Evolutionary conservation across 2,888 invertebrate genomes (phyloP).

Genomic region (Taenaris catops): DNA sequence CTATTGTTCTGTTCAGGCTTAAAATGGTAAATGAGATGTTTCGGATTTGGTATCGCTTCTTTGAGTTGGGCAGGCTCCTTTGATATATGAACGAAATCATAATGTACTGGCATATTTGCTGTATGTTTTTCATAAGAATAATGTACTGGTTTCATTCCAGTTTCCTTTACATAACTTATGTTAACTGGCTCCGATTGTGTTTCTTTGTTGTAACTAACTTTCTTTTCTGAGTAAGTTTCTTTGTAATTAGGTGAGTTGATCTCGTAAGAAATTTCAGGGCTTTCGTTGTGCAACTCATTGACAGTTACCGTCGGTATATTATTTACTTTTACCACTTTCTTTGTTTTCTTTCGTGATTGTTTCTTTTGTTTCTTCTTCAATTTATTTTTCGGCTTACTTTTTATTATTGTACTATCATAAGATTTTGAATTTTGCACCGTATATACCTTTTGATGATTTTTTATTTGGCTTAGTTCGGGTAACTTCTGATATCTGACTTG

Average conservation of each 20-base stretch:
- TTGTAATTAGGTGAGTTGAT: slow-evolving; percentile 59
- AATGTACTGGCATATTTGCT: slow-evolving; percentile 39
- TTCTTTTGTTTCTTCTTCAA: slow-evolving; percentile 42
- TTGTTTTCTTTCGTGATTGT: slow-evolving; percentile 31
- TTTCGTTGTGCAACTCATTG: slow-evolving; percentile 39
- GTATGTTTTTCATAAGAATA: slow-evolving; percentile 54
- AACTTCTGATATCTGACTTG: slow-evolving; percentile 53
- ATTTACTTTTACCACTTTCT: slow-evolving; percentile 39
- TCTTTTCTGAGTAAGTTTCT: slow-evolving; percentile 59
- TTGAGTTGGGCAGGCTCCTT: slow-evolving; percentile 44
- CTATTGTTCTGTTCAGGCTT: no score
- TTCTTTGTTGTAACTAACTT: slow-evolving; percentile 57
- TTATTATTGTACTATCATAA: slow-evolving; percentile 41
- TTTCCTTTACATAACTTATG: slow-evolving; percentile 48
- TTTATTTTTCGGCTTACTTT: slow-evolving; percentile 40
- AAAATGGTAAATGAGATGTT: slow-evolving; percentile 46
- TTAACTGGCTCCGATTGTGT: slow-evolving; percentile 51
- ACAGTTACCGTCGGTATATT: slow-evolving; percentile 38
- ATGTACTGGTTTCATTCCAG: slow-evolving; percentile 43
- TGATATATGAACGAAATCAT: slow-evolving; percentile 32
- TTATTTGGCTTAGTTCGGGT: slow-evolving; percentile 38
- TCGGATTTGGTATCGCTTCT: slow-evolving; percentile 40
- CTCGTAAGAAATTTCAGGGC: slow-evolving; percentile 57
- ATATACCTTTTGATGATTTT: slow-evolving; percentile 49
- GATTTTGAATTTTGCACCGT: slow-evolving; percentile 46